Percentiles rank a stretch among this genome's conserved stretches.
phyloP scores from a whole-genome alignment of 1,140 invertebrate species.

The Bombus terrestris region DNA sequence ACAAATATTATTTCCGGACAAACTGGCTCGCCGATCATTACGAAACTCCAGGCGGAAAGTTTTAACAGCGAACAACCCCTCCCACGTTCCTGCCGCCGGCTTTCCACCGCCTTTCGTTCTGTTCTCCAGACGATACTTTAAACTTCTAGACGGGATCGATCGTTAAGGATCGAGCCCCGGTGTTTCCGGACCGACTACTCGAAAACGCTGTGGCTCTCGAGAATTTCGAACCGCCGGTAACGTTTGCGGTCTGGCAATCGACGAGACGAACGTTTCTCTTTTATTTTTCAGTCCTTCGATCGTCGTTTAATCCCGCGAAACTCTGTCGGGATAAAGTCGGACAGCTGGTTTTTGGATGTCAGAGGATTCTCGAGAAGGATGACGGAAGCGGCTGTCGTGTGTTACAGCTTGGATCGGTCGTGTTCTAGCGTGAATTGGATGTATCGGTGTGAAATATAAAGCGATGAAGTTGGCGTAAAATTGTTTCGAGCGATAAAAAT shows the following conservation, averaged over 20 bases:
- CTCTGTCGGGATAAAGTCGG: background rate
- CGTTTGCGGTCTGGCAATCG: background rate
- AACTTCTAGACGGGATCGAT: conserved; percentile 38
- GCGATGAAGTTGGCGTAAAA: too few relatives aligned
- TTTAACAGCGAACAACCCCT: conserved; percentile 57
- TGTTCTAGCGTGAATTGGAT: too few relatives aligned
- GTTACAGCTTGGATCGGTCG: too few relatives aligned
- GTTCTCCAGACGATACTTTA: conserved; percentile 49
- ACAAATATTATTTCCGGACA: conserved; percentile 74
- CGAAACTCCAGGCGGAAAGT: conserved; percentile 69
- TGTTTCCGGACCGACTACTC: conserved; percentile 25
- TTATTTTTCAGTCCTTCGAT: background rate
- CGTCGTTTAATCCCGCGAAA: background rate
- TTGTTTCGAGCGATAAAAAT: too few relatives aligned
- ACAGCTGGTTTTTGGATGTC: background rate
- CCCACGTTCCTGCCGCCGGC: background rate
- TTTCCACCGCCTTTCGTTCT: background rate
- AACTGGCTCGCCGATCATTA: conserved; percentile 70
- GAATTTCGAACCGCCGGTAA: conserved; percentile 14
- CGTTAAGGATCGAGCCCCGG: conserved; percentile 29
- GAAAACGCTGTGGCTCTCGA: background rate
- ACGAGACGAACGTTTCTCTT: background rate
- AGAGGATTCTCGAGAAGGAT: background rate
- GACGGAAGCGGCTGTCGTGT: too few relatives aligned
- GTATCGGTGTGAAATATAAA: too few relatives aligned